These are phyloP conservation scores for Diuraphis noxia DNA, from an alignment of 1,140 invertebrate species.

Conservation along the genomic window DNA sequence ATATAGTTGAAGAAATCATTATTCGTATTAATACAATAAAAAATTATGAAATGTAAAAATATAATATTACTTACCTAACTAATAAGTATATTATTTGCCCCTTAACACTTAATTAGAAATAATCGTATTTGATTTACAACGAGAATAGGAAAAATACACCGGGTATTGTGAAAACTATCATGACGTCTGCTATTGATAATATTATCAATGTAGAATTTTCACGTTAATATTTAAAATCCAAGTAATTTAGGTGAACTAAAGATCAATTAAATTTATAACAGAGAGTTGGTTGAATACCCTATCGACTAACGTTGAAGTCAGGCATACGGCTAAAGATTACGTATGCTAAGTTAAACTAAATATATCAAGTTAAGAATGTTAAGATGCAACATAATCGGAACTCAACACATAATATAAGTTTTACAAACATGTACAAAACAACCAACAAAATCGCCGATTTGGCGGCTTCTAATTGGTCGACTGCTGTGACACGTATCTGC, in stretches of 20 bases:
- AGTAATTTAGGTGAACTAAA: not conserved
- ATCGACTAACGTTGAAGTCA: not conserved
- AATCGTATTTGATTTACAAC: not conserved
- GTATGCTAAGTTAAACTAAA: not conserved
- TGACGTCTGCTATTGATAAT: slow-evolving; percentile 24
- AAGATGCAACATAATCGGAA: not conserved
- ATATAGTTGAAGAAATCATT: not conserved
- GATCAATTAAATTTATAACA: not conserved
- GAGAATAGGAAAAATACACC: not conserved
- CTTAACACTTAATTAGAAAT: not conserved
- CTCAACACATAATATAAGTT: not conserved
- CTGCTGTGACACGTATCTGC: slow-evolving; percentile 24
- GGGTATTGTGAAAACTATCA: not conserved
- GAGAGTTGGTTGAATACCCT: not conserved
- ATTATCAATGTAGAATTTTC: slow-evolving; percentile 2
- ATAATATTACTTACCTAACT: not conserved
- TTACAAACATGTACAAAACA: not conserved
- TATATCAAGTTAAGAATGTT: not conserved
- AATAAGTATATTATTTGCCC: not conserved
- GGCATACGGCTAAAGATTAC: not conserved
- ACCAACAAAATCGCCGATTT: slow-evolving; percentile 45
- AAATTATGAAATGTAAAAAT: not conserved
- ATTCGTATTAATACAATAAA: not conserved
- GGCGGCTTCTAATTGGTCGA: slow-evolving; percentile 35
- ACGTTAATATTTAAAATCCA: not conserved